phyloP scores from a whole-genome alignment of 2,113 vertebrate species.

The Lagopus leucura region DNA sequence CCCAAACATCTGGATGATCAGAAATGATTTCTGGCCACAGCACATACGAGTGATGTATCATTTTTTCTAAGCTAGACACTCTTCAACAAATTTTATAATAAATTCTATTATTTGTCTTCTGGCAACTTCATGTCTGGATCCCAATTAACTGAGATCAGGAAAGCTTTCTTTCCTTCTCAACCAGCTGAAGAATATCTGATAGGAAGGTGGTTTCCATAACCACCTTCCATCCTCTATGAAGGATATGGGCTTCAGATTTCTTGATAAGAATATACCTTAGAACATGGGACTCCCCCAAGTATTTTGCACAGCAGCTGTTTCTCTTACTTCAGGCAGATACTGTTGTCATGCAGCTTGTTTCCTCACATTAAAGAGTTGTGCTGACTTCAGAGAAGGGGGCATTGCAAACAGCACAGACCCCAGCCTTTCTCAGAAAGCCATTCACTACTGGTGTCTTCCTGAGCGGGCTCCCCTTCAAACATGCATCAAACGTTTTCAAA shows the following conservation, averaged over 20 bases:
- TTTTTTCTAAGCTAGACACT: neutral
- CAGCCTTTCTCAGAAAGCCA: neutral
- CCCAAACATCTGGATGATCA: neutral
- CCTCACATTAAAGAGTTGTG: neutral
- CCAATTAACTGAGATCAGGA: neutral
- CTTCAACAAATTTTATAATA: neutral
- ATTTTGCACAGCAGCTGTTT: neutral
- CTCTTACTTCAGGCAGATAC: neutral
- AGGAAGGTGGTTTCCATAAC: neutral
- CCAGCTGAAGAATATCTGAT: neutral
- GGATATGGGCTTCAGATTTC: neutral
- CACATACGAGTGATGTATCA: neutral
- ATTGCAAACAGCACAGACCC: neutral
- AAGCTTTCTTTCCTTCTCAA: neutral
- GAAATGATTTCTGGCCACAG: neutral
- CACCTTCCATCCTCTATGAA: neutral
- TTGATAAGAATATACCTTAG: neutral
- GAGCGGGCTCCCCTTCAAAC: neutral
- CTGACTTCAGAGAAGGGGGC: neutral
- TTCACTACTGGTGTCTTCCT: neutral
- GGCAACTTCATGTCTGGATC: neutral
- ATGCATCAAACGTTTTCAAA: neutral
- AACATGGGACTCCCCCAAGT: neutral
- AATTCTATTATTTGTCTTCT: neutral
- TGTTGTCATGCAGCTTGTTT: rapidly evolving